Evolutionary conservation across 2,888 invertebrate species (phyloP).

Genomic region (Erynnis tages): DNA sequence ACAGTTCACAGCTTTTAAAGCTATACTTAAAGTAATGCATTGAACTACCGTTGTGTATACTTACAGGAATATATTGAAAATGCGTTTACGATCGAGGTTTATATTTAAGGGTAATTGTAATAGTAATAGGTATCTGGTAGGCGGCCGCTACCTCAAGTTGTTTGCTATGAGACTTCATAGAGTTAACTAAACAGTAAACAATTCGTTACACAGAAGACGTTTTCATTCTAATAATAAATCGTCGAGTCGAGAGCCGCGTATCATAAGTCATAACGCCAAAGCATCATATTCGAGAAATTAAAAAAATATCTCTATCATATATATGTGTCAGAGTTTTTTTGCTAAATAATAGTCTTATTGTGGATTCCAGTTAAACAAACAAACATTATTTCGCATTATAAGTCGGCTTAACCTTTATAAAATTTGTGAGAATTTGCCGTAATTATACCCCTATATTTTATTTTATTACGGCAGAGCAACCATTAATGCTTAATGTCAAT

Average conservation of each 20-base stretch:
- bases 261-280: too few relatives aligned
- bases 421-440: not conserved
- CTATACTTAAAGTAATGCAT: conserved; percentile 8
- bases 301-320: too few relatives aligned
- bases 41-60: not conserved
- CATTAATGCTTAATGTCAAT: conserved; percentile 12
- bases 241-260: too few relatives aligned
- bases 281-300: too few relatives aligned
- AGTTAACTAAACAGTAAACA: not conserved
- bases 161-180: not conserved
- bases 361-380: too few relatives aligned
- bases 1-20: conserved; percentile 6
- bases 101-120: conserved; percentile 1
- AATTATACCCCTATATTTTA: not conserved
- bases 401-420: too few relatives aligned
- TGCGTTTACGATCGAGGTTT: conserved; percentile 8
- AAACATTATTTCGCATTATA: too few relatives aligned
- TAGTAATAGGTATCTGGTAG: not conserved
- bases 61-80: conserved; percentile 8
- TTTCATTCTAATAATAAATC: too few relatives aligned
- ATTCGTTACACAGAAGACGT: too few relatives aligned
- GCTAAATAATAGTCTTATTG: too few relatives aligned
- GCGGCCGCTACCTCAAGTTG: not conserved
- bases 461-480: not conserved
- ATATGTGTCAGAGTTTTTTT: too few relatives aligned